These are phyloP conservation scores for Trachelus troglodyta DNA, from an alignment of 2,888 invertebrate species.

Conservation along the genomic window DNA sequence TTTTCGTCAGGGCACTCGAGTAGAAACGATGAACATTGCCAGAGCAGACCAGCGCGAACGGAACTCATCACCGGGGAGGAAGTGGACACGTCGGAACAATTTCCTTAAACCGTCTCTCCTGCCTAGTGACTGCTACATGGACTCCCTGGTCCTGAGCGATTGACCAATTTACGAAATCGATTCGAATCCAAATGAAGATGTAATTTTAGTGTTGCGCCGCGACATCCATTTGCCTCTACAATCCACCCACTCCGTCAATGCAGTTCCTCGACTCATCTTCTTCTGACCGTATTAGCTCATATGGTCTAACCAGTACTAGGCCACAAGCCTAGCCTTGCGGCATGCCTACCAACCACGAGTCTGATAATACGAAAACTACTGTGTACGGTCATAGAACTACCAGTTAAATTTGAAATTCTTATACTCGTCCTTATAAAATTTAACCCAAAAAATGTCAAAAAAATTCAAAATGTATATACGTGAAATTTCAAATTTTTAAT, in stretches of 20 bases:
- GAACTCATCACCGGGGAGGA: slow-evolving; percentile 65
- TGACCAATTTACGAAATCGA: slow-evolving; percentile 64
- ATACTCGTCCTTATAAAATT: too few relatives aligned
- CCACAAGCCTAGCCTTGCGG: background rate
- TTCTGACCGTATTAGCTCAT: background rate
- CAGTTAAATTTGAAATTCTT: background rate
- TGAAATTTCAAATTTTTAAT: background rate
- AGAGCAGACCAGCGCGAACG: slow-evolving; percentile 33
- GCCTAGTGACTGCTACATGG: slow-evolving; percentile 4
- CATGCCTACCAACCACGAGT: background rate
- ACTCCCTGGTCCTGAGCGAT: slow-evolving; percentile 50
- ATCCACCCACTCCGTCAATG: background rate
- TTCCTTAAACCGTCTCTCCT: slow-evolving; percentile 55
- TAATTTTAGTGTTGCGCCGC: slow-evolving; percentile 11
- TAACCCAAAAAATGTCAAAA: background rate
- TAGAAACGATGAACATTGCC: background rate
- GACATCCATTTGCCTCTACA: background rate
- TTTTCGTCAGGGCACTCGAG: background rate
- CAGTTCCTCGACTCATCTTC: background rate
- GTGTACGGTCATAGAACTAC: background rate
- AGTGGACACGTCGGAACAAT: slow-evolving; percentile 66
- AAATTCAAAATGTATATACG: too few relatives aligned
- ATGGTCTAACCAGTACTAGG: background rate
- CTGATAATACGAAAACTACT: background rate
- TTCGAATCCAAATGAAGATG: slow-evolving; percentile 50